Percentiles rank a stretch among this genome's conserved stretches.
Conservation (phyloP, 92 coral and sea anemone species). For the Zoanthus sociatus region DNA sequence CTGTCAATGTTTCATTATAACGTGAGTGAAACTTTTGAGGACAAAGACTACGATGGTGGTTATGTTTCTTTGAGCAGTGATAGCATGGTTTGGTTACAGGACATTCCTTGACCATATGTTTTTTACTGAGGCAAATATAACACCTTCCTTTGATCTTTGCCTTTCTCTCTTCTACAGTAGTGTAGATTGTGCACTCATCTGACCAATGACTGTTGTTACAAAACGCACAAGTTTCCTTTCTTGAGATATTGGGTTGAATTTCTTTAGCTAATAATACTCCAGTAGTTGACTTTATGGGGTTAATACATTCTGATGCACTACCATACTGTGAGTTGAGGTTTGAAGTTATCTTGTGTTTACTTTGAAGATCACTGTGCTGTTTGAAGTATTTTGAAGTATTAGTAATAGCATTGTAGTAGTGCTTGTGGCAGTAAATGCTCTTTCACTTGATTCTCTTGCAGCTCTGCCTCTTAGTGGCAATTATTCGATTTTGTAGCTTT, state of each 20-base stretch:
- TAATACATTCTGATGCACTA: neutral
- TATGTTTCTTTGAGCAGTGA: conserved; percentile 32
- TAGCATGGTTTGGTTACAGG: conserved; percentile 9
- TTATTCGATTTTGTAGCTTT: too few species aligned
- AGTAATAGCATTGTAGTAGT: neutral
- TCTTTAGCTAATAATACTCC: conserved; percentile 31
- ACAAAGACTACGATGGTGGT: conserved; percentile 51
- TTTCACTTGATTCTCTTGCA: conserved; percentile 32
- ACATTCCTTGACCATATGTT: conserved; percentile 32
- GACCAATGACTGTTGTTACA: conserved; percentile 32
- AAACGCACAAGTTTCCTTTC: conserved; percentile 11
- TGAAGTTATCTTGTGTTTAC: neutral
- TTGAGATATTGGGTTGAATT: neutral
- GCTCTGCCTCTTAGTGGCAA: too few species aligned
- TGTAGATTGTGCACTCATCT: conserved; percentile 44
- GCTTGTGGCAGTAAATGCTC: neutral
- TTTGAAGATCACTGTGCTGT: neutral
- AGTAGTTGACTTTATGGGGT: neutral
- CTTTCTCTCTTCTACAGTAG: conserved; percentile 56
- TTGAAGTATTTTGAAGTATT: neutral
- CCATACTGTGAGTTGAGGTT: neutral
- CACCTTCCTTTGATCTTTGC: conserved; percentile 60
- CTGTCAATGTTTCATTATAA: conserved; percentile 2
- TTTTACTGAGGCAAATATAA: conserved; percentile 56
- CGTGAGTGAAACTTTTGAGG: conserved; percentile 30